Base-by-base conservation (phyloP, 2,113 vertebrate genomes). In the Neogale vison region DNA sequence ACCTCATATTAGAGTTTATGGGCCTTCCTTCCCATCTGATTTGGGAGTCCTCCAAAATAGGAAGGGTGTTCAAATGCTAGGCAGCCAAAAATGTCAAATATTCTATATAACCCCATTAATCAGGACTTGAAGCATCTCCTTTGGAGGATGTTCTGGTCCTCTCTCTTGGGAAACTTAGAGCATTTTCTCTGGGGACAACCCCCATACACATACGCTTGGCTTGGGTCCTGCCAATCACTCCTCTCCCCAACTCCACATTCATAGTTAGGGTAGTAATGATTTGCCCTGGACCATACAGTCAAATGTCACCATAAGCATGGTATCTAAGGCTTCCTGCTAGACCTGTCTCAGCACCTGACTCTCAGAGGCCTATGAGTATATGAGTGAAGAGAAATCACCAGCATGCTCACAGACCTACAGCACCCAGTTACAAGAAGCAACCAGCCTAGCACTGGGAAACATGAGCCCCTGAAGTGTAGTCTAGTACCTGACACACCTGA, bases 41-140 rank as follows among this genome's bases (percentile, higher is more conserved):
- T 93, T 96, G 67, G 45, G n/a, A 97, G 72, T 92, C 88, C 59
- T 95, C 84, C 95, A 93, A 88, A 95, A 95, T 76, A 18, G 23
- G 39, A 94, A 96, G 57, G 13, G 65, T 85, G 55, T 85, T 96
- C 77, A 96, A 52, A 69, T 81, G 71, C 29, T 69, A 69, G 57
- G 57, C 31, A 95, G 71, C 69, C 82, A 96, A 80, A 95, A 85
- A 72, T 80, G 74, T 92, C 88, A 94, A 71, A 74, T 92, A 47
- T 96, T 90, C 14, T 39, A 31, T 84, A 71, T 76, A 80, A 74
- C 59, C 21, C 11, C 63, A 84, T 96, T 77, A 69, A 74, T 93
- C 90, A 97, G 45, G n/a, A 69, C 80, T 94, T 74, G 63, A 95
- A 94, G n/a, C 39, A 36, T 87, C 29, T 90, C n/a, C 36, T 7